A percentile compares a stretch with the other conserved stretches of the same genome.
These are phyloP conservation scores for Drosophila longiperda DNA, from an alignment of 2,888 invertebrate genomes.

Conservation along the genomic window DNA sequence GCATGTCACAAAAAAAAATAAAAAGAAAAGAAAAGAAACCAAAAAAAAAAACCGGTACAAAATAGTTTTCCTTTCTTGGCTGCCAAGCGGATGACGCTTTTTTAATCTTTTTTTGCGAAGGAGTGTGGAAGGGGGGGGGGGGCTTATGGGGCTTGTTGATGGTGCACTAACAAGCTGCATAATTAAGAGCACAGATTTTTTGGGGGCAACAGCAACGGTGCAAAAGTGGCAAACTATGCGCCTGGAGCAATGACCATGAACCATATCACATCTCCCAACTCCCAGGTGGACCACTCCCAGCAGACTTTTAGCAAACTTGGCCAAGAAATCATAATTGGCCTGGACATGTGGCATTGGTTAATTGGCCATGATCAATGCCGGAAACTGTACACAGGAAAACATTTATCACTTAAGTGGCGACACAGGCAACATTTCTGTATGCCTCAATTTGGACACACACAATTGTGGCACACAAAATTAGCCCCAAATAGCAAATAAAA, in stretches of 20 bases:
- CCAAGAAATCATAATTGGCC: neutral
- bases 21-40: neutral
- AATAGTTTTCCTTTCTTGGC: conserved; percentile 23
- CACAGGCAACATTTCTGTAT: neutral
- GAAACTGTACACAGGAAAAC: neutral
- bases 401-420: neutral
- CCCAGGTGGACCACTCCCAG: neutral
- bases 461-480: neutral
- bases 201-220: neutral
- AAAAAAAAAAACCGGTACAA: neutral
- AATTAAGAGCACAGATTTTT: conserved; percentile 59
- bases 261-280: neutral
- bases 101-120: conserved; percentile 5
- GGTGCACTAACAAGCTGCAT: conserved; percentile 61
- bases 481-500: neutral
- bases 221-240: conserved; percentile 23
- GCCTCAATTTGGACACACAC: neutral
- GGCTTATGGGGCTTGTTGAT: too few relatives aligned
- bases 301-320: neutral
- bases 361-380: neutral
- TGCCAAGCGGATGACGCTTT: conserved; percentile 18
- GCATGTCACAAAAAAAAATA: conserved; percentile 16
- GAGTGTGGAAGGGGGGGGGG: too few relatives aligned
- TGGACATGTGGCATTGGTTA: neutral
- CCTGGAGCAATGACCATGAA: conserved; percentile 25